A percentile compares a stretch with the other conserved stretches of the same genome.
phyloP scores from a whole-genome alignment of 2,113 vertebrate species.

The Uropsilus gracilis region DNA sequence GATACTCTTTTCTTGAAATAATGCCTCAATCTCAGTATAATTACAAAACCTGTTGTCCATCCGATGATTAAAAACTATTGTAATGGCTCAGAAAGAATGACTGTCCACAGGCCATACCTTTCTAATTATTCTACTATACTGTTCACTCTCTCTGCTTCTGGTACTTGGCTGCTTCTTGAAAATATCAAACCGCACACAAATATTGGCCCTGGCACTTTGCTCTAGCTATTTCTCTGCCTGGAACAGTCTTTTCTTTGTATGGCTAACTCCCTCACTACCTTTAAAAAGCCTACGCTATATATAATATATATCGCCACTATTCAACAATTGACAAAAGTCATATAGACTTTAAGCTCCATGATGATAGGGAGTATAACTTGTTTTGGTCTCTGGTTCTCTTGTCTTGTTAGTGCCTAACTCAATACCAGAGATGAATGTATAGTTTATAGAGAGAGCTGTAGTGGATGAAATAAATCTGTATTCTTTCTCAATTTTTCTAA shows the following conservation, averaged over 20 bases:
- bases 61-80: not conserved
- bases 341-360: too few relatives aligned
- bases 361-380: not conserved
- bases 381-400: not conserved
- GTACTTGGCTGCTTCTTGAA: not conserved
- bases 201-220: not conserved
- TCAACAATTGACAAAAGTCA: too few relatives aligned
- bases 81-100: not conserved
- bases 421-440: not conserved
- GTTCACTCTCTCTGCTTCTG: not conserved
- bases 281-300: not conserved
- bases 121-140: not conserved
- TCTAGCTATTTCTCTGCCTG: not conserved
- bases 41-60: not conserved
- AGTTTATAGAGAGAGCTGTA: not conserved
- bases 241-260: not conserved
- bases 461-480: not conserved
- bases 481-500: not conserved
- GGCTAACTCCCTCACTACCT: not conserved
- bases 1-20: not conserved
- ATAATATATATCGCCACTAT: too few relatives aligned
- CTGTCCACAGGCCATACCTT: not conserved
- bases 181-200: not conserved
- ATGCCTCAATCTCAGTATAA: not conserved
- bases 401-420: not conserved